Base-by-base conservation (phyloP, 2,888 invertebrate genomes). In the Andrena praecox region DNA sequence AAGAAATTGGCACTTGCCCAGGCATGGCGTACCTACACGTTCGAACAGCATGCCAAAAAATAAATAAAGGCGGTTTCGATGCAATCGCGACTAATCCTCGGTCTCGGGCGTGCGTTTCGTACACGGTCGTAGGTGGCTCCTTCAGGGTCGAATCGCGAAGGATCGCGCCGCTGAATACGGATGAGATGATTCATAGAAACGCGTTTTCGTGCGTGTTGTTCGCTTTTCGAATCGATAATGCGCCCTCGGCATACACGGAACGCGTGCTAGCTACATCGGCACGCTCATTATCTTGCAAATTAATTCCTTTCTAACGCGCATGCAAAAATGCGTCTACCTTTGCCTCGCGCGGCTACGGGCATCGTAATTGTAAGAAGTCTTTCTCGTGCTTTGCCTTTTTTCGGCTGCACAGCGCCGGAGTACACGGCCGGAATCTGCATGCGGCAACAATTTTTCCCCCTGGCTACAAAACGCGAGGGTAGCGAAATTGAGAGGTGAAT, bases 261-360 rank as follows among this genome's bases (percentile, higher is more conserved):
- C 70, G 82, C 83, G 77, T 77, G 82, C 73, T 67, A 35, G 81
- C 82, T 82, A 83, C 82, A 83, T 70, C 77, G 73, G 77, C 82
- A 67, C 54, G 77, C 82, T 84, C 83, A 78, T 84, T 84, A 84
- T 82, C 82, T 82, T 84, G 83, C 83, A 84, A 84, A 84, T 84
- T 70, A 84, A 84, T 84, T 84, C 83, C 82, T 78, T 78, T 78
- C 83, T 81, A 72, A 27, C 73, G 77, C 69, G 66, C 64, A 50
- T 56, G 82, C 48, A 83, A 83, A 81, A 72, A 81, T 73, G 72
- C 77, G 24, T 69, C 56, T 82, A 59, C 59, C 52, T 67, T 69
- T n/a, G 59, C 31, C 56, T 24, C 52, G 74, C 60, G 33, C 31
- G 48, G 48, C 27, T 56, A 71, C 68, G 60, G 54, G 48, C 35